Evolutionary conservation across 2,113 vertebrate genomes (phyloP), one percentile per base, ranked within the genome.

Genomic region (Arvicanthis niloticus): DNA sequence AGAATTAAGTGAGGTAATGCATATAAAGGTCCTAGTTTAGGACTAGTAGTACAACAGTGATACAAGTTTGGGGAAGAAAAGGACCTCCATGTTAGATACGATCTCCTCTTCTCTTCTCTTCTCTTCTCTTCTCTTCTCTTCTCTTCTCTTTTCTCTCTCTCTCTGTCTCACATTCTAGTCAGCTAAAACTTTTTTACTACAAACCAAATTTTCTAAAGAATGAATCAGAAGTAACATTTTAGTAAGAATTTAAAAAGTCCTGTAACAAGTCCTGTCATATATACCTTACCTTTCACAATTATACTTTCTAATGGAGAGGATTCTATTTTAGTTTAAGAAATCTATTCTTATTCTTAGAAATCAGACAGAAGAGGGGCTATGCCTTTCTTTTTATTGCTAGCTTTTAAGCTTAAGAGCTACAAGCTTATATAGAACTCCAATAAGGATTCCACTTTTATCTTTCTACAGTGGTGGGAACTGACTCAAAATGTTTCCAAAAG

Each of bases 401-500:
- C 70, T 92, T 95, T 92, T 81, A 96, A 94, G 37, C 82, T 15
- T 81, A 58, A 95, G 65, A 88, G 92, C 58, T 51, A 90, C 21
- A 56, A 72, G 75, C 37, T 93, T 90, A 95, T 75, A 58, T 40
- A 94, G 9, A 96, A 68, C 75, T 91, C 84, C 89, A 26, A 87
- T 12, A 70, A 97, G 48, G 6, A 67, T 80, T 88, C 78, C 22
- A 70, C 80, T 62, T 62, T 92, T 85, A 95, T 84, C 73, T 88
- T 93, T 88, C 80, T 93, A 76, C 45, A 68, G 12, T 26, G 24
- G 65, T 73, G 45, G 94, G 67, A 97, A 92, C 29, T 67, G 58
- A 93, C 58, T 72, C 94, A 91, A 87, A 97, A 80, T 56, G 58
- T 81, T 90, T 88, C 40, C 53, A 91, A 81, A 88, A 96, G 92